A percentile compares a stretch with the other conserved stretches of the same genome.
Evolutionary conservation across 2,888 invertebrate genomes (phyloP).

Genomic region (Archips crataeganus): DNA sequence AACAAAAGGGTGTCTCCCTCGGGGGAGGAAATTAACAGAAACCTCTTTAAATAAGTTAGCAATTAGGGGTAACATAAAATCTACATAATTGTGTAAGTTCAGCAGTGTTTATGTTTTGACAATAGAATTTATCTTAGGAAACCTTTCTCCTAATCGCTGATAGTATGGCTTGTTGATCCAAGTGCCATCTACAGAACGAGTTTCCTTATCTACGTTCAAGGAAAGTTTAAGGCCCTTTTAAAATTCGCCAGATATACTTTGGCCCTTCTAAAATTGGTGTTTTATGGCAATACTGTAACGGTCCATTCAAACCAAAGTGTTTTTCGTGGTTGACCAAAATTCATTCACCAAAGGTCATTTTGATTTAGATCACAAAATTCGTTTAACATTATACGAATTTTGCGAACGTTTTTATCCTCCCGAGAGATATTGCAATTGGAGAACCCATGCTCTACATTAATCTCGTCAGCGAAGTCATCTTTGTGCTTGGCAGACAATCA

Average conservation of each 20-base stretch:
- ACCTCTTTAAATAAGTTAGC: slow-evolving; percentile 85
- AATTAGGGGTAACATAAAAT: slow-evolving; percentile 85
- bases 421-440: too few species aligned
- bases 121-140: slow-evolving; percentile 61
- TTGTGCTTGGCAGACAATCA: too few species aligned
- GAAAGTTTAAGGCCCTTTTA: background rate
- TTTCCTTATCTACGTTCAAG: slow-evolving; percentile 20
- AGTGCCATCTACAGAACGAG: slow-evolving; percentile 10
- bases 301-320: too few species aligned
- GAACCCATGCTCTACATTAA: too few species aligned
- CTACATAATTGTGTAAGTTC: slow-evolving; percentile 82
- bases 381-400: too few species aligned
- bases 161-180: slow-evolving; percentile 24
- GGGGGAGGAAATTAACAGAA: slow-evolving; percentile 73
- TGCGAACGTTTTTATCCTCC: too few species aligned
- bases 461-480: too few species aligned
- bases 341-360: too few species aligned
- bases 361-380: too few species aligned
- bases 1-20: slow-evolving; percentile 52
- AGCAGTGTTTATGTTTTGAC: slow-evolving; percentile 79
- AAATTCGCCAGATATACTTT: background rate
- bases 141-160: slow-evolving; percentile 24
- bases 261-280: too few species aligned
- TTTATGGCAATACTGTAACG: too few species aligned
- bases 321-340: too few species aligned